These are phyloP conservation scores for Diplolepis rosae DNA, from an alignment of 2,888 invertebrate species.

Conservation along the genomic window DNA sequence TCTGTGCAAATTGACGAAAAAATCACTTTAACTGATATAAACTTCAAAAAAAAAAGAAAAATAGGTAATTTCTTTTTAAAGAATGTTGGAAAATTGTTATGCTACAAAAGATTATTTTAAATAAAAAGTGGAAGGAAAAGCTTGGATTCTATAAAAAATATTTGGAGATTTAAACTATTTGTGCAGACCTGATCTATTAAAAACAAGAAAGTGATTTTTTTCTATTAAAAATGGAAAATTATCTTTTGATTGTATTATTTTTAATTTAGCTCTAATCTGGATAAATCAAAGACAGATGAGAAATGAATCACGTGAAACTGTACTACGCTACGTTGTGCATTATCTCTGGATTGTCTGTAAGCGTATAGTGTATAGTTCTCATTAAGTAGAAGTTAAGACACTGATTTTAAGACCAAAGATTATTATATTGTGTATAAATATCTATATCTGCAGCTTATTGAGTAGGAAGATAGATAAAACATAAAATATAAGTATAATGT, in stretches of 20 bases:
- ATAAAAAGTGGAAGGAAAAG: too few relatives aligned
- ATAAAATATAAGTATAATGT: constrained; percentile 14
- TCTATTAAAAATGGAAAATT: not conserved
- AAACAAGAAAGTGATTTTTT: not conserved
- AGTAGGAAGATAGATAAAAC: constrained; percentile 47
- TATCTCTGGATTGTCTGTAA: constrained; percentile 19
- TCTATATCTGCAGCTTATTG: constrained; percentile 28
- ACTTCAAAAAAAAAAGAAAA: too few relatives aligned
- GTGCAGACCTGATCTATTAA: not conserved
- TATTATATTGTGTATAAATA: constrained; percentile 38
- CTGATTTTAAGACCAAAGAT: constrained; percentile 57
- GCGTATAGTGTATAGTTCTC: constrained; percentile 26
- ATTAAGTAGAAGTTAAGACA: constrained; percentile 12
- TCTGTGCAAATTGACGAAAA: not conserved
- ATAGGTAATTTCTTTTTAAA: too few relatives aligned
- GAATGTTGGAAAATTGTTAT: too few relatives aligned
- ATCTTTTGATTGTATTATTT: not conserved
- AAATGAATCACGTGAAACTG: not conserved
- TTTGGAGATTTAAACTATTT: not conserved
- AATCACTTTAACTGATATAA: not conserved
- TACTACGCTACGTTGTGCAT: constrained; percentile 8
- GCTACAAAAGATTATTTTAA: too few relatives aligned
- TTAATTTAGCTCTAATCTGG: constrained; percentile 1
- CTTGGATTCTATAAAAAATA: too few relatives aligned
- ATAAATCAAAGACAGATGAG: constrained; percentile 21